Percentiles rank a stretch among this genome's conserved stretches.
Evolutionary conservation across 2,797 vertebrate species (phyloP).

Genomic region (Anomalospiza imberbis): DNA sequence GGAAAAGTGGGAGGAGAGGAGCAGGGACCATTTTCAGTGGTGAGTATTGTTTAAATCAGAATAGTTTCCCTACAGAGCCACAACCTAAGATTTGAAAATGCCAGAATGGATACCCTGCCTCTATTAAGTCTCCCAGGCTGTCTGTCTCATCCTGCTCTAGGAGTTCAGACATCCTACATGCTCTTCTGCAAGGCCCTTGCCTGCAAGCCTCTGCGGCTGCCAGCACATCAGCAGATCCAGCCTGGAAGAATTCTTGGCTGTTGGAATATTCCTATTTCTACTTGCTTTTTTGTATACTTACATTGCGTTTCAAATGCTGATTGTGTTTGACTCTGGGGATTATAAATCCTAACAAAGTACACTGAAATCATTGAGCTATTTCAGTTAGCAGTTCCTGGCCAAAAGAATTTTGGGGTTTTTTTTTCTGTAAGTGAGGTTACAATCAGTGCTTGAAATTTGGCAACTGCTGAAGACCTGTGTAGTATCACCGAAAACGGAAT

Average conservation of each 20-base stretch:
- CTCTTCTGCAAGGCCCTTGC: background rate
- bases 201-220: background rate
- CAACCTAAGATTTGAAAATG: background rate
- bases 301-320: background rate
- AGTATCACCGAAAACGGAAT: conserved; percentile 7
- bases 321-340: conserved; percentile 19
- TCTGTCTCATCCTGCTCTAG: background rate
- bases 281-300: background rate
- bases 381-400: background rate
- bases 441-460: background rate
- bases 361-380: background rate
- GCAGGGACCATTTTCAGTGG: background rate
- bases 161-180: background rate
- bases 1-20: background rate
- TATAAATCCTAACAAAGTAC: conserved; percentile 8
- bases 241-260: background rate
- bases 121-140: background rate
- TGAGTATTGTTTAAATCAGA: background rate
- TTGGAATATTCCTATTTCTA: background rate
- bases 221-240: background rate
- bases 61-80: background rate
- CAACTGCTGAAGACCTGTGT: background rate
- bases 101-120: background rate
- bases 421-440: background rate
- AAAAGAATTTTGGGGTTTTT: background rate